Base-by-base conservation (phyloP, 2,888 invertebrate species). In the Hermodice carunculata region DNA sequence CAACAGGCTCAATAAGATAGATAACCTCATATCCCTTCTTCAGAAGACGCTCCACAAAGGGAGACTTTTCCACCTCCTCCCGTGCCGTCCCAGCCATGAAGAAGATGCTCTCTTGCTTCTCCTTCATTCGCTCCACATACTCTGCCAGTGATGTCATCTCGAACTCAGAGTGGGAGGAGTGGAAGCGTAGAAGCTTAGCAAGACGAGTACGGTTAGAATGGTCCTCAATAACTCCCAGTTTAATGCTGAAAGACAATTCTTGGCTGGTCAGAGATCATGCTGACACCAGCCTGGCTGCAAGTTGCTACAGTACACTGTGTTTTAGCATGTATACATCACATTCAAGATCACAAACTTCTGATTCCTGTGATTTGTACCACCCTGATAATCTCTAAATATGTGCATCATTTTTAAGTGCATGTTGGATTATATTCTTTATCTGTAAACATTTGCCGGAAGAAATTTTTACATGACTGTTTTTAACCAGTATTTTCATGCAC, bases 221-320 rank as follows among this genome's bases (percentile, higher is more conserved):
- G 88, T 99, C 99, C 88, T 99, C 99, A 89, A 98, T 96, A 26
- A 98, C 91, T 64, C 99, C 99, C 77, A 98, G 89, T 87, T 98
- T 97, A 76, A 97, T 91, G 87, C 92, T 93, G 82, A 62, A 83
- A 82, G 46, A 31, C 62, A 52, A 61, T n/a, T n/a, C n/a, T n/a
- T n/a, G n/a, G n/a, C n/a, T n/a, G n/a, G n/a, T n/a, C n/a, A n/a
- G n/a, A n/a, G n/a, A n/a, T n/a, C n/a, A n/a, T n/a, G n/a, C n/a
- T n/a, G n/a, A n/a, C n/a, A n/a, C n/a, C n/a, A n/a, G n/a, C n/a
- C n/a, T n/a, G n/a, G n/a, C n/a, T n/a, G n/a, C n/a, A n/a, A n/a
- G n/a, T n/a, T n/a, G n/a, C n/a, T n/a, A n/a, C n/a, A n/a, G n/a
- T n/a, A n/a, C n/a, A n/a, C n/a, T n/a, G n/a, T n/a, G n/a, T n/a